These are phyloP conservation scores for Penelope pileata DNA, from an alignment of 2,113 vertebrate genomes.

Conservation along the genomic window DNA sequence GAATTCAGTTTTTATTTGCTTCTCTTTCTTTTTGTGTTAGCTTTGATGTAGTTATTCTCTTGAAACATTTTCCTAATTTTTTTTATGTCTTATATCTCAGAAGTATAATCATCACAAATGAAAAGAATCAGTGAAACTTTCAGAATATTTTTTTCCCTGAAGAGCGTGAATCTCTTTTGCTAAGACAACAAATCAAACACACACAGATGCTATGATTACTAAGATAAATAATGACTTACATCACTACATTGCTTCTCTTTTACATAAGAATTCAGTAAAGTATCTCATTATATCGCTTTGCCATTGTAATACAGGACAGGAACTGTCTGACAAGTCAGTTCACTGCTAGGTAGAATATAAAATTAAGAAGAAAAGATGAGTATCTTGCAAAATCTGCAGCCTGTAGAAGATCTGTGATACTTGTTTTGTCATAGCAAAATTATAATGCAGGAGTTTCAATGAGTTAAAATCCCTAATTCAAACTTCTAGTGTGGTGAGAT, in stretches of 20 bases:
- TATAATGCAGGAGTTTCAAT: background rate
- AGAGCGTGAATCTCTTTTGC: background rate
- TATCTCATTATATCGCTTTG: background rate
- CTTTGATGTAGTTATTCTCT: background rate
- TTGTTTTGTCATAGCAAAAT: background rate
- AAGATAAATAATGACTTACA: background rate
- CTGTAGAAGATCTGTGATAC: background rate
- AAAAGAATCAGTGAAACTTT: background rate
- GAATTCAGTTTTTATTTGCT: background rate
- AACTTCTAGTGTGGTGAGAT: background rate
- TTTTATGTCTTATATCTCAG: background rate
- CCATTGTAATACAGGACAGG: background rate
- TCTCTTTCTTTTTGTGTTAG: background rate
- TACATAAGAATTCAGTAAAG: background rate
- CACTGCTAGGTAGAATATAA: background rate
- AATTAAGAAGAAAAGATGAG: background rate
- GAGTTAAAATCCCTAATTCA: background rate
- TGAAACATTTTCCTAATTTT: constrained; percentile 14
- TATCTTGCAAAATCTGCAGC: background rate
- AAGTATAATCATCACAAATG: background rate
- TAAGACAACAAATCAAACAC: constrained; percentile 6
- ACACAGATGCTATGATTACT: background rate
- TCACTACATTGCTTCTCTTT: background rate
- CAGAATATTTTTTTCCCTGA: background rate
- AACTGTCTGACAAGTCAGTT: background rate